phyloP scores from a whole-genome alignment of 2,797 vertebrate species.

The Vultur gryphus region DNA sequence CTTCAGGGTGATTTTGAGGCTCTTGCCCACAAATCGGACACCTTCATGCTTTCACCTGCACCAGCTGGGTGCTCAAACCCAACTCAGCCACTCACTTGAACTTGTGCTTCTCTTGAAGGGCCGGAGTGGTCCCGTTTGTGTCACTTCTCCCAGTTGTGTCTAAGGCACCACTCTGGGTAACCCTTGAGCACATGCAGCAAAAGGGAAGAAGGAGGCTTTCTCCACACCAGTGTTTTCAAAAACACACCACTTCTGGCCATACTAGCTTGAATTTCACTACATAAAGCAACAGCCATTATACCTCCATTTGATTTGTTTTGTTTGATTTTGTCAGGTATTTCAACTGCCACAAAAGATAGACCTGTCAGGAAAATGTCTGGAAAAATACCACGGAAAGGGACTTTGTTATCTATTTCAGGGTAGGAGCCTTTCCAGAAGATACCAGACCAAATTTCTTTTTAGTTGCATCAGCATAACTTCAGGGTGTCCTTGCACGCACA shows the following conservation, averaged over 20 bases:
- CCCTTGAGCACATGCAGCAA: neutral
- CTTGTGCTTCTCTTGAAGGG: neutral
- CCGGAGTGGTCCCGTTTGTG: rapidly evolving
- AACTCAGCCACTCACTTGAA: neutral
- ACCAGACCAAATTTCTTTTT: neutral
- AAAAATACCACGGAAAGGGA: neutral
- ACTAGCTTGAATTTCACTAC: neutral
- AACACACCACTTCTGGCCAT: neutral
- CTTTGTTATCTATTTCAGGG: neutral
- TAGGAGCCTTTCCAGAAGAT: neutral
- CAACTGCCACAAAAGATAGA: neutral
- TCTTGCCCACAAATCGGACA: neutral
- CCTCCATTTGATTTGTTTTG: neutral
- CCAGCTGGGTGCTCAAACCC: neutral
- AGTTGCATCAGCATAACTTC: neutral
- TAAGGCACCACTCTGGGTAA: neutral
- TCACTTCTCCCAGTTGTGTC: neutral
- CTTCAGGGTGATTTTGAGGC: neutral
- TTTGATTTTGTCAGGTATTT: neutral
- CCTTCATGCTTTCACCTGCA: neutral
- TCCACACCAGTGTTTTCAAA: neutral
- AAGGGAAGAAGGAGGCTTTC: neutral
- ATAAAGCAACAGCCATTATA: neutral
- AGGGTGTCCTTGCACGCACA: neutral
- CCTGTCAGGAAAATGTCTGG: neutral